Base-by-base conservation (phyloP, 2,113 vertebrate genomes). In the Lampris megalopsis region DNA sequence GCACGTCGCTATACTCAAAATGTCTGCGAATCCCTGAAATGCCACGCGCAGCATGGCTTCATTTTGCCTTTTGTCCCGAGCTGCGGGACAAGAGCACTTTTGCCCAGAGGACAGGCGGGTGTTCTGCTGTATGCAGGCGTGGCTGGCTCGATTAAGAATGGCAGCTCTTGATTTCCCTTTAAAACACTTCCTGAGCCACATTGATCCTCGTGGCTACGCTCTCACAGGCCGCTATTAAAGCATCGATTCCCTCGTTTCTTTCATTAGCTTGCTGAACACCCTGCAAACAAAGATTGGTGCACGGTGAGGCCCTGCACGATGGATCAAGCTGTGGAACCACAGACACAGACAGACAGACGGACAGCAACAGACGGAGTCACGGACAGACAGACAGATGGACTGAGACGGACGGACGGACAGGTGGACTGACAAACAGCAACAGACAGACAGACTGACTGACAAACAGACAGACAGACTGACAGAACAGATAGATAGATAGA, bases 231-330 rank as follows among this genome's bases (percentile, higher is more conserved):
- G 68, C 68, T 66, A 70, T 74, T 58, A 73, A 41, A 68, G 53
- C 69, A 81, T 71, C 8, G 83, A 85, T 73, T 60, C 10, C 37
- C 24, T 59, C 66, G 9, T 4, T 60, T 57, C 71, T 73, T 79
- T 80, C 41, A 84, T 77, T 68, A 13, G 48, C 52, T 38, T 70
- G 57, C 71, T 79, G 54, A 48, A 85, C 71, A 72, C 47, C 64
- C 49, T 9, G 10, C 45, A 2, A 64, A n/a, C 43, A n/a, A 36
- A 45, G 35, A 50, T 5, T 9, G 7, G 38, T 48, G 77, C 59
- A 2, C 40, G 5, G 54, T 35, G 71, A 63, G 83, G 63, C 11
- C 41, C 40, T 52, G 40, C 50, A 71, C 43, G 3, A 11, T 43
- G 1, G 7, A 41, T 11, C 42, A 53, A 6, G 49, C 47, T 48